These are phyloP conservation scores for Gyrodactylus bullatarudis DNA, from an alignment of 1,140 invertebrate species.

Conservation along the genomic window DNA sequence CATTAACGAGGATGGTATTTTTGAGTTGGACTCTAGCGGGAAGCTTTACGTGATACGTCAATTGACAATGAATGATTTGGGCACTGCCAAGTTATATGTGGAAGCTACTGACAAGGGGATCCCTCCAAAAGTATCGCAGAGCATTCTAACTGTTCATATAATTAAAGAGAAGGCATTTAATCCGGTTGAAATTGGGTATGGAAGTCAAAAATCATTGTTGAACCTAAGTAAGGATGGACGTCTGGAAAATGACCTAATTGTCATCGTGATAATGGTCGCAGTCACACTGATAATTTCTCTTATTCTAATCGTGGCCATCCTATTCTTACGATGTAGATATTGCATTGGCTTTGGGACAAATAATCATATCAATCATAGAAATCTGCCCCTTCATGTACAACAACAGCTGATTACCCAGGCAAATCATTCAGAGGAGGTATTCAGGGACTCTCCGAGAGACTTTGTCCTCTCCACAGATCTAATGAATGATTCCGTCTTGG, in stretches of 20 bases:
- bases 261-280: neutral
- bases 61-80: neutral
- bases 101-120: neutral
- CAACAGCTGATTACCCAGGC: neutral
- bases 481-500: neutral
- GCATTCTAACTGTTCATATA: neutral
- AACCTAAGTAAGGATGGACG: neutral
- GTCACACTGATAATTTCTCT: neutral
- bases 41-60: neutral
- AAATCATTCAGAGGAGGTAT: neutral
- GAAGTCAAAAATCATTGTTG: neutral
- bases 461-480: neutral
- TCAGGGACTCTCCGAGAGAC: neutral
- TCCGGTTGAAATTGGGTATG: neutral
- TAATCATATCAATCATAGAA: neutral
- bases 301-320: neutral
- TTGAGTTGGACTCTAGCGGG: neutral
- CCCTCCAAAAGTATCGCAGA: neutral
- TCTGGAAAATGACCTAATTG: neutral
- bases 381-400: neutral
- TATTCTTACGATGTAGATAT: neutral
- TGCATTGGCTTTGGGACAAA: neutral
- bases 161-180: neutral
- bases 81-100: neutral
- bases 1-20: neutral